Evolutionary conservation across 2,797 vertebrate species (phyloP).

Genomic region (Manis javanica): DNA sequence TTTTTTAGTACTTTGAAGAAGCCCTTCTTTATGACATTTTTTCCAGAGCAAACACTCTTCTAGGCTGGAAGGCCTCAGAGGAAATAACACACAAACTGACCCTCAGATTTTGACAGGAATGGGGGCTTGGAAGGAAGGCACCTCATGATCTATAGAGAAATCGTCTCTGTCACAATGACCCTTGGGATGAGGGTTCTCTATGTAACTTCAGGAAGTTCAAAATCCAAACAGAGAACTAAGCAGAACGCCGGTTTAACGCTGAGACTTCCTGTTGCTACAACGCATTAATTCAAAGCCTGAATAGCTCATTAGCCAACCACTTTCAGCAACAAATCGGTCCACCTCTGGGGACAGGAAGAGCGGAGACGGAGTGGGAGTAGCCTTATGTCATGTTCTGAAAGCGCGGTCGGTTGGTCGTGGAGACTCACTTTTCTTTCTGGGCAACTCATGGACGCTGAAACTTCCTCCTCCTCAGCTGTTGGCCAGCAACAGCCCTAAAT

Average conservation of each 20-base stretch:
- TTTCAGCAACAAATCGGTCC: background rate
- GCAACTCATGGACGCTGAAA: slow-evolving; percentile 24
- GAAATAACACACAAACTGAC: background rate
- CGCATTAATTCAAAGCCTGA: background rate
- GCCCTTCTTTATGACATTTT: background rate
- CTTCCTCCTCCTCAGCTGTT: slow-evolving; percentile 64
- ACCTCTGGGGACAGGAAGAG: background rate
- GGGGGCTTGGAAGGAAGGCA: background rate
- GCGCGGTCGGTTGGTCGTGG: background rate
- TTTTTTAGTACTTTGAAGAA: background rate
- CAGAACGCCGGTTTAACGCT: background rate
- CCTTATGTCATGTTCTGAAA: background rate
- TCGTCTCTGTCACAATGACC: background rate
- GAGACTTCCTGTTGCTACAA: background rate
- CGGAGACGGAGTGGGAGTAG: background rate
- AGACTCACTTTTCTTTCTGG: slow-evolving; percentile 30
- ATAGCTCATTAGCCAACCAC: background rate
- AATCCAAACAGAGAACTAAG: background rate
- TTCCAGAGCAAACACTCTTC: background rate
- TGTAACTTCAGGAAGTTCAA: background rate
- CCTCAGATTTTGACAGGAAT: background rate
- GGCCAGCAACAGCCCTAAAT: slow-evolving; percentile 68
- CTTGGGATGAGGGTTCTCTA: background rate
- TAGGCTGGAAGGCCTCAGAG: background rate
- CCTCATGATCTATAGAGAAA: background rate